phyloP scores from a whole-genome alignment of 2,888 invertebrate species.

The Cephus spinipes region DNA sequence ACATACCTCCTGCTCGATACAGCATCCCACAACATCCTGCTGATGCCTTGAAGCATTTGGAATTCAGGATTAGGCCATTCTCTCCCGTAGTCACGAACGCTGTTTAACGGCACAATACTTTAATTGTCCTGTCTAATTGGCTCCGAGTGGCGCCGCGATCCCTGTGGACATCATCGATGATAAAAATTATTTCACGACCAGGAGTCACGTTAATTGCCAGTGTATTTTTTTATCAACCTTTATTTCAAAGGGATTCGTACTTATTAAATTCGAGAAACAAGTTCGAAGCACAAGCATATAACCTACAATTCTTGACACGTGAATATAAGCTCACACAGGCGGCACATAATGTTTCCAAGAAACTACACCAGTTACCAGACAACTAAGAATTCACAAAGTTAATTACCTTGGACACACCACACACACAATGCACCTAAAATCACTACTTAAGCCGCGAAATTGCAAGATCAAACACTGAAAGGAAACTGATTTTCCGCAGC shows the following conservation, averaged over 20 bases:
- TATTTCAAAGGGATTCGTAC: neutral
- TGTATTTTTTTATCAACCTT: conserved; percentile 27
- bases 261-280: neutral
- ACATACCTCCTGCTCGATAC: neutral
- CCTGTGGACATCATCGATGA: conserved; percentile 42
- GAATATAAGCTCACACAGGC: neutral
- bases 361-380: neutral
- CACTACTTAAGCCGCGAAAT: neutral
- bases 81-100: conserved; percentile 27
- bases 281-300: neutral
- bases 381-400: neutral
- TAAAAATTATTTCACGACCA: conserved; percentile 46
- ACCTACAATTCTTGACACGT: neutral
- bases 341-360: neutral
- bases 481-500: neutral
- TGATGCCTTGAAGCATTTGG: neutral
- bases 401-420: neutral
- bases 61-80: conserved; percentile 7
- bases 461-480: neutral
- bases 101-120: conserved; percentile 49
- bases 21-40: neutral
- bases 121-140: conserved; percentile 64
- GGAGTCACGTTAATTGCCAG: conserved; percentile 34
- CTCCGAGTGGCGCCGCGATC: conserved; percentile 60
- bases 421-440: neutral